Evolutionary conservation across 2,113 vertebrate species (phyloP), one percentile per base, ranked within the genome.

Genomic region (Oreochromis aureus): DNA sequence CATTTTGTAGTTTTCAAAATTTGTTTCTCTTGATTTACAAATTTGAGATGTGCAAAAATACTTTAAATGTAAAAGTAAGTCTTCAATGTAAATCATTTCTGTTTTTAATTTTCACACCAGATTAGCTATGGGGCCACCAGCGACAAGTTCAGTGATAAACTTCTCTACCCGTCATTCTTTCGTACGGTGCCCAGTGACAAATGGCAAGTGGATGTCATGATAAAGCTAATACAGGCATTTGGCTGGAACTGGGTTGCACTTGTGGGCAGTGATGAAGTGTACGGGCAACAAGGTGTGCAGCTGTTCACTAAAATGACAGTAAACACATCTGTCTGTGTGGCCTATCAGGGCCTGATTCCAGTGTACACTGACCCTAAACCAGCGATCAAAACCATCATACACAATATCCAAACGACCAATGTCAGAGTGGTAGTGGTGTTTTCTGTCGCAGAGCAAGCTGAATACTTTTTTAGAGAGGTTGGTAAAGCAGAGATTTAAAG

Each of bases 211-310:
- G 19, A 86, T 0, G 98, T 94, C 15, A 87, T 97, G 3, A 94
- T 93, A 59, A 87, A 86, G 8, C 96, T 99, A 3, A 89, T 99
- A 18, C 12, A 13, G 5, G 3, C 3, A 9, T 97, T 98, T 0
- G 3, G 53, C 0, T 99, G 98, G 98, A 98, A 96, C 91, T 99
- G 98, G 98, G 95, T 99, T 6, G 98, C 96, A 0, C 91, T 96
- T 7, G 16, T 98, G 3, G 98, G 95, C 19, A 98, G 97, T 0
- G 97, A 98, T 0, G 97, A 99, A 0, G 97, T 97, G 32, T 98
- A 98, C 0, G 98, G 98, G 10, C 94, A 95, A 18, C 93, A 92
- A 39, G 98, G 97, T 5, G 94, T 96, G 66, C 88, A 89, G 44
- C 93, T 96, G 30, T 96, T 99, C 90, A 96, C 97, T 1, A 91